Percentiles rank a stretch among this genome's conserved stretches.
Conservation (phyloP, 2,113 vertebrate genomes). For the Macquaria australasica region DNA sequence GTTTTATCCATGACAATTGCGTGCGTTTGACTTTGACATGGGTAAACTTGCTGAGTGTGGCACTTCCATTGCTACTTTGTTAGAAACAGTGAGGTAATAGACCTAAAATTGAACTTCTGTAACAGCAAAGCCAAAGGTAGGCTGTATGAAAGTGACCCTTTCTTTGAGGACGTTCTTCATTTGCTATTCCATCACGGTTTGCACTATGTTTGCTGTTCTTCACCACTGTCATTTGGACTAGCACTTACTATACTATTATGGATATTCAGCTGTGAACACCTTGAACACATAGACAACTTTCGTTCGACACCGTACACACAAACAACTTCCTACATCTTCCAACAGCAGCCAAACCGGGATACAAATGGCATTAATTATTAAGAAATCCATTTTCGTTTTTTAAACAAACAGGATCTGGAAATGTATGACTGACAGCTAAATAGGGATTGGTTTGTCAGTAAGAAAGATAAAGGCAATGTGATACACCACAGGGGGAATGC, state of each 20-base stretch:
- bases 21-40: slow-evolving; percentile 20
- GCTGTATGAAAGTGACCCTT: slow-evolving; percentile 16
- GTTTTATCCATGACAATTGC: slow-evolving; percentile 20
- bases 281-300: slow-evolving; percentile 9
- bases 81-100: not conserved
- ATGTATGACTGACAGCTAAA: not conserved
- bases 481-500: not conserved
- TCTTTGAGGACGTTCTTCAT: slow-evolving; percentile 33
- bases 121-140: slow-evolving; percentile 15
- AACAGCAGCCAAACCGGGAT: slow-evolving; percentile 32
- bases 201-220: slow-evolving; percentile 36
- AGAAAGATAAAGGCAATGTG: slow-evolving; percentile 9
- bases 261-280: slow-evolving; percentile 35
- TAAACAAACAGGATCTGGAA: slow-evolving; percentile 12
- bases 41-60: slow-evolving; percentile 13
- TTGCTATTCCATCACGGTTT: slow-evolving; percentile 42
- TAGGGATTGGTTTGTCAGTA: not conserved
- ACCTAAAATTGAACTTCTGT: slow-evolving; percentile 1
- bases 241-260: slow-evolving; percentile 45
- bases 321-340: not conserved
- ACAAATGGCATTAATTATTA: slow-evolving; percentile 57
- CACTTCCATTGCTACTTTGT: not conserved
- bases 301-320: not conserved
- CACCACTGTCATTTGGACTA: slow-evolving; percentile 49
- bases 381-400: slow-evolving; percentile 9